Evolutionary conservation across 2,888 invertebrate species (phyloP), one percentile per base, ranked within the genome.

Genomic region (Cataglyphis livida): DNA sequence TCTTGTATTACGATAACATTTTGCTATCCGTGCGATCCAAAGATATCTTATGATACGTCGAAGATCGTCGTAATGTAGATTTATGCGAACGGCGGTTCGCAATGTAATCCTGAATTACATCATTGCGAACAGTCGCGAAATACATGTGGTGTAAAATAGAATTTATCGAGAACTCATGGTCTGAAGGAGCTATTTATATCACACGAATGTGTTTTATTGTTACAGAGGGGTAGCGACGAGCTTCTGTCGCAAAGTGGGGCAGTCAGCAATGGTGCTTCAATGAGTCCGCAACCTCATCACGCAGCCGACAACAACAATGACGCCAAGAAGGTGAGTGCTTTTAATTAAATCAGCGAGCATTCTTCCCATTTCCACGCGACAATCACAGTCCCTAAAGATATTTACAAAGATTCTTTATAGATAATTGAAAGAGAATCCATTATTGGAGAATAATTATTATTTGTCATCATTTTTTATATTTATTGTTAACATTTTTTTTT

Each of bases 221-320:
- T 97, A 75, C 97, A 99, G 99, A 98, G 99, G 96, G 98, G 98
- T 96, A 98, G 98, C 95, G 99, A 99, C 97, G 98, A 99, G 96
- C 97, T 99, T 95, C 96, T 98, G 95, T 98, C 98, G 95, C 98
- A 98, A 96, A 97, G 98, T 96, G 96, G 95, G 89, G 98, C 98
- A 96, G 98, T 98, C 95, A 97, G 97, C 95, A 97, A 97, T 95
- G 98, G 98, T 97, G 98, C 98, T 95, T 97, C 98, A 94, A 97
- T 98, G 95, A 98, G 98, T 95, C 98, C 97, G 91, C 95, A 95
- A 90, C 95, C 96, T 84, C 94, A 94, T 91, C 97, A 97, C 94
- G 97, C 97, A 94, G 96, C 97, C 90, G 98, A 98, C 95, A 98
- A 98, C 96, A 98, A 98, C 96, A 99, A 99, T 95, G 99, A 98